Conservation (phyloP, 2,113 vertebrate genomes). For the Colaptes auratus region DNA sequence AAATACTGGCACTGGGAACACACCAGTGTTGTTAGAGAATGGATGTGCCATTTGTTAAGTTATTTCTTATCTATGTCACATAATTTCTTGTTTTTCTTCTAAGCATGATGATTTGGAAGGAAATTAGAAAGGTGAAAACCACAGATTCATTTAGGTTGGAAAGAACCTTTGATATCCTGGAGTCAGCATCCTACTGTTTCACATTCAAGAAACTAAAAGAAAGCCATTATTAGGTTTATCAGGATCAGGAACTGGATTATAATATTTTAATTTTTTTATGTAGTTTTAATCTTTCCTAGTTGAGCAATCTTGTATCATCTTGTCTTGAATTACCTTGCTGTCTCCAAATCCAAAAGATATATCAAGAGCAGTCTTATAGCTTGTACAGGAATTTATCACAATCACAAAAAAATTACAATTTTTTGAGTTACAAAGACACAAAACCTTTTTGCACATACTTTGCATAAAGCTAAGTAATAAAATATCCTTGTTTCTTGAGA, state of each 20-base stretch:
- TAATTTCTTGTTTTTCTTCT: background rate
- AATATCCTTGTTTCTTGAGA: no score
- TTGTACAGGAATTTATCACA: background rate
- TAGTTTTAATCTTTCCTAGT: background rate
- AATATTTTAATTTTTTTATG: background rate
- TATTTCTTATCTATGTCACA: background rate
- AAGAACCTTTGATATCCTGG: background rate
- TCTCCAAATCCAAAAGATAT: background rate
- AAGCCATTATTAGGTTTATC: background rate
- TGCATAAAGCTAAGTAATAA: background rate
- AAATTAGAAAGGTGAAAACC: background rate
- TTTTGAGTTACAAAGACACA: background rate
- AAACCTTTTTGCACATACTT: fast-evolving
- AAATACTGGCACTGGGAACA: background rate
- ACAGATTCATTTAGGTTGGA: background rate
- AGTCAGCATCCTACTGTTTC: background rate
- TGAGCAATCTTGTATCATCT: background rate
- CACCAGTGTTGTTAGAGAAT: background rate
- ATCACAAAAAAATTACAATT: background rate
- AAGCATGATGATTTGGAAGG: background rate
- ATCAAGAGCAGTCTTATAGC: background rate
- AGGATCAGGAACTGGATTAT: background rate
- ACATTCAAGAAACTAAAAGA: background rate
- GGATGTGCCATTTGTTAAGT: background rate
- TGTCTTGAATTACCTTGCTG: background rate